Conservation (phyloP, 2,113 vertebrate genomes). For the Myanophis thanlyinensis region DNA sequence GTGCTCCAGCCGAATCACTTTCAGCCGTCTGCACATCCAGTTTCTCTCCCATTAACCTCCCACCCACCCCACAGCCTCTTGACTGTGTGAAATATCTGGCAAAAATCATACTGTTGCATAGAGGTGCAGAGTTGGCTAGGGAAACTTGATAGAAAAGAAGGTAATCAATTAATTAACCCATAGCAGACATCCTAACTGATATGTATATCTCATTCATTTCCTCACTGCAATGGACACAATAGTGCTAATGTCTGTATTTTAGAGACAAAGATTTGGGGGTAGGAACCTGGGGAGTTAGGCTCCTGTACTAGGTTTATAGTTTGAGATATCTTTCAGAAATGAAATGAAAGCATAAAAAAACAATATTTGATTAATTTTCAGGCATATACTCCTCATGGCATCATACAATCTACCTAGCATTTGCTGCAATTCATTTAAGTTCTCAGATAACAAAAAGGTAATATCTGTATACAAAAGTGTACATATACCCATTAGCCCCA, state of each 20-base stretch:
- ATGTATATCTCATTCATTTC: background rate
- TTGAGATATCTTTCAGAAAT: background rate
- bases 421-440: background rate
- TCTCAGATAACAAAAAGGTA: background rate
- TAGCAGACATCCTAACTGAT: background rate
- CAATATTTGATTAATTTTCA: background rate
- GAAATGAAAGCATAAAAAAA: background rate
- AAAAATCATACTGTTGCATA: background rate
- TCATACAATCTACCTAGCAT: background rate
- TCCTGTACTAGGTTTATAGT: background rate
- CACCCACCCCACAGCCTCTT: background rate
- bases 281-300: background rate
- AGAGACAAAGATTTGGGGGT: background rate
- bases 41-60: background rate
- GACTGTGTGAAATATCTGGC: background rate
- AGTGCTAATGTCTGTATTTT: background rate
- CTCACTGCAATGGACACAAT: background rate
- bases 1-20: background rate
- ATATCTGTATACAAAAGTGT: background rate
- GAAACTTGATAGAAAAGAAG: background rate
- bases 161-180: background rate
- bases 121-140: background rate
- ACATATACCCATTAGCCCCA: background rate
- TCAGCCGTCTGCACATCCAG: background rate
- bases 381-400: background rate